A percentile compares a stretch with the other conserved stretches of the same genome.
phyloP scores from a whole-genome alignment of 2,888 invertebrate genomes.

The Drosophila bunnanda region DNA sequence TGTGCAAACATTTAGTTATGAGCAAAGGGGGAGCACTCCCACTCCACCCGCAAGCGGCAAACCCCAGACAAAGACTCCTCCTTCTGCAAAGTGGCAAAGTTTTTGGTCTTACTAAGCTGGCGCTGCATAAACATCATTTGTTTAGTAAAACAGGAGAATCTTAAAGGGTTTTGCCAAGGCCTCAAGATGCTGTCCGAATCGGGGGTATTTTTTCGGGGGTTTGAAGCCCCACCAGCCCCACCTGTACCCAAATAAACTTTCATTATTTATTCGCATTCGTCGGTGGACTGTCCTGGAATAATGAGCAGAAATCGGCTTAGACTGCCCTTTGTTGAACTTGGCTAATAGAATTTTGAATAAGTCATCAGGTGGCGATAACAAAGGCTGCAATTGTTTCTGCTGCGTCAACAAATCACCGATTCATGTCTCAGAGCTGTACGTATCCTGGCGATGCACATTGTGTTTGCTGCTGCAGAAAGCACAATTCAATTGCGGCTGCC shows the following conservation, averaged over 20 bases:
- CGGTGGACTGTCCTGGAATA: slow-evolving; percentile 48
- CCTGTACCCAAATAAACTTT: slow-evolving; percentile 67
- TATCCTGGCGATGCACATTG: slow-evolving; percentile 27
- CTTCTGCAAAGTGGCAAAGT: slow-evolving; percentile 27
- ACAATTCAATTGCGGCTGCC: slow-evolving; percentile 67
- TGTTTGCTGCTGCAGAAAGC: slow-evolving; percentile 41
- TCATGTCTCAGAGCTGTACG: slow-evolving; percentile 23
- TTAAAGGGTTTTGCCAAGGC: slow-evolving; percentile 36
- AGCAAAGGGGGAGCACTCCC: neutral
- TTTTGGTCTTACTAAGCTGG: slow-evolving; percentile 69
- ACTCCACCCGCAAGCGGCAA: neutral
- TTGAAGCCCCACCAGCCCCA: slow-evolving; percentile 33
- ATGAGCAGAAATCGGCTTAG: slow-evolving; percentile 43
- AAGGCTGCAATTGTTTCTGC: slow-evolving; percentile 46
- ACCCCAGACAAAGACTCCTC: slow-evolving; percentile 19
- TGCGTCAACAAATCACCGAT: slow-evolving; percentile 36
- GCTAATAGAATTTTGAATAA: slow-evolving; percentile 63
- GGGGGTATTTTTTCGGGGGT: slow-evolving; percentile 1
- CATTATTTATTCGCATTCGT: slow-evolving; percentile 67
- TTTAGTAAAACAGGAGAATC: slow-evolving; percentile 58
- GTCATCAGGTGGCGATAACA: slow-evolving; percentile 61
- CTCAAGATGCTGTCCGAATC: slow-evolving; percentile 17
- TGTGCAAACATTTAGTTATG: slow-evolving; percentile 67
- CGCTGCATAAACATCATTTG: slow-evolving; percentile 73
- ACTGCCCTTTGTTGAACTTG: slow-evolving; percentile 9